phyloP scores from a whole-genome alignment of 1,140 invertebrate genomes.

The Drosophila varians region DNA sequence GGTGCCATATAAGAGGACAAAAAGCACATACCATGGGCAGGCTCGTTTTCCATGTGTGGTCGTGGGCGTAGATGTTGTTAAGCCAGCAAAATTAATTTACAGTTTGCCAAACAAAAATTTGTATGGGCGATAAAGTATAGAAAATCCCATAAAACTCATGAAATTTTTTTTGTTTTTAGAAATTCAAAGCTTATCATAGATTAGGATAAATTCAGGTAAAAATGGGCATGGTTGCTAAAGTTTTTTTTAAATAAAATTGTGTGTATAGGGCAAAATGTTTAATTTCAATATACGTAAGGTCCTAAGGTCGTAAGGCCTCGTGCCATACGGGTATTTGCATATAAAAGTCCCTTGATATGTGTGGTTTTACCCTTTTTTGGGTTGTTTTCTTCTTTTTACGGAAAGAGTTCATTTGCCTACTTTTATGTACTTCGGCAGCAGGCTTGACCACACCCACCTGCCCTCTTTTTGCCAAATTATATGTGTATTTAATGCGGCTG shows the following conservation, averaged over 20 bases:
- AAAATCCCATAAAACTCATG: conserved; percentile 11
- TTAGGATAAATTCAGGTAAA: not conserved
- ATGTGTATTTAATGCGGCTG: conserved; percentile 60
- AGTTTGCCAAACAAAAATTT: conserved; percentile 24
- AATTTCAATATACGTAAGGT: too few relatives aligned
- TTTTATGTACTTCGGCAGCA: conserved; percentile 43
- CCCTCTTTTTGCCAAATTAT: conserved; percentile 47
- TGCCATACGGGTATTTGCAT: not conserved
- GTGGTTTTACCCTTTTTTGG: conserved; percentile 56
- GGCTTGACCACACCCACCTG: conserved; percentile 41
- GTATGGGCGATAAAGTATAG: conserved; percentile 23
- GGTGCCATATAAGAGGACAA: conserved; percentile 23
- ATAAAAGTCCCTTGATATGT: conserved; percentile 14
- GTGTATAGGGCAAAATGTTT: not conserved
- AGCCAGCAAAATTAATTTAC: conserved; percentile 40
- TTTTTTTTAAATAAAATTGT: not conserved
- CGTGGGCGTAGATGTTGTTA: conserved; percentile 26
- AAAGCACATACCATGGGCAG: conserved; percentile 22
- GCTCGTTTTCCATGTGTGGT: not conserved
- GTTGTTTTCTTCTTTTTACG: conserved; percentile 7
- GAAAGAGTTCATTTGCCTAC: conserved; percentile 63
- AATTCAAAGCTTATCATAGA: not conserved
- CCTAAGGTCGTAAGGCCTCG: too few relatives aligned
- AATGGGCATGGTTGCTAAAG: not conserved
- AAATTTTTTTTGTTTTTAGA: conserved; percentile 2